phyloP scores from a whole-genome alignment of 2,888 invertebrate genomes.

The Deilephila elpenor region DNA sequence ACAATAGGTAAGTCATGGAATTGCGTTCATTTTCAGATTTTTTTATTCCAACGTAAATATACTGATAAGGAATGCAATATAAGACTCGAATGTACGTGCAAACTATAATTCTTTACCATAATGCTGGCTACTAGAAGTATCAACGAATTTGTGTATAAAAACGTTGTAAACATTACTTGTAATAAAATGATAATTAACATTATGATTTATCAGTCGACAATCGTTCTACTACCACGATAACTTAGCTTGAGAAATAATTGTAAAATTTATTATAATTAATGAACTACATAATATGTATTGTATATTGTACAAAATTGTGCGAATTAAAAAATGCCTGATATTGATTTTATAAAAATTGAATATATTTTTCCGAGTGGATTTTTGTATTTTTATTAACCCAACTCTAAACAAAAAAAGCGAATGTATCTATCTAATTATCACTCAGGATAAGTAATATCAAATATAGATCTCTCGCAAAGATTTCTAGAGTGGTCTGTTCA shows the following conservation, averaged over 20 bases:
- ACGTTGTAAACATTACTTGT: conserved; percentile 31
- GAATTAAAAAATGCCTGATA: conserved; percentile 81
- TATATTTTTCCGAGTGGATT: conserved; percentile 83
- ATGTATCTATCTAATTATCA: not conserved
- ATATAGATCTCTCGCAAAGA: not conserved
- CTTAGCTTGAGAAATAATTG: conserved; percentile 54
- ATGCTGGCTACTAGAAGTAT: conserved; percentile 11
- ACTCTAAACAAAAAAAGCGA: not conserved
- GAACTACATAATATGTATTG: conserved; percentile 46
- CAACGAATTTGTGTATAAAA: conserved; percentile 11
- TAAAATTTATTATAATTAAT: conserved; percentile 50
- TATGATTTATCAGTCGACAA: conserved; percentile 1
- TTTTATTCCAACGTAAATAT: not conserved
- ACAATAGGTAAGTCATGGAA: not conserved
- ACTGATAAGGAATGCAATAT: not conserved
- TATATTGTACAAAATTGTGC: conserved; percentile 82
- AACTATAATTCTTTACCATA: not conserved
- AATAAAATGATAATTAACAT: conserved; percentile 1
- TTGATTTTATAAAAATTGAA: conserved; percentile 84
- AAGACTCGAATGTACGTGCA: not conserved
- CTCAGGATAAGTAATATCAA: not conserved
- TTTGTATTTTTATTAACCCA: conserved; percentile 45
- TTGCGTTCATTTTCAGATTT: not conserved
- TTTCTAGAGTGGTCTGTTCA: not conserved
- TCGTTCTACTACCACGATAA: conserved; percentile 44